Evolutionary conservation across 2,113 vertebrate genomes (phyloP).

Genomic region (Corvus moneduloides): DNA sequence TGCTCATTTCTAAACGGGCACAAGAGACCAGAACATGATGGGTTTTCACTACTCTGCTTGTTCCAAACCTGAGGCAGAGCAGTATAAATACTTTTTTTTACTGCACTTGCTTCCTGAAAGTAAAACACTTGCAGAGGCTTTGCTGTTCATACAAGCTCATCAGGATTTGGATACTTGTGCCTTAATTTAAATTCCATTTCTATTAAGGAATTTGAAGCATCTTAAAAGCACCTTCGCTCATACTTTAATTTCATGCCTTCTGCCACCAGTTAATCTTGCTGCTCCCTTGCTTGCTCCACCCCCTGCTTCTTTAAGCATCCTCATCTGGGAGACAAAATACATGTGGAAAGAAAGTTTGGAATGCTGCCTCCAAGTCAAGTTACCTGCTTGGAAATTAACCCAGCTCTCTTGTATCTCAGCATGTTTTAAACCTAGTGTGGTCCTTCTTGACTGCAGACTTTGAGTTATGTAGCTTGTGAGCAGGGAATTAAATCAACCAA

Average conservation of each 20-base stretch:
- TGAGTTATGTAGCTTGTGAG: neutral
- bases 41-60: neutral
- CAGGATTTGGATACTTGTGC: neutral
- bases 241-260: neutral
- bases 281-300: neutral
- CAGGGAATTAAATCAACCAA: neutral
- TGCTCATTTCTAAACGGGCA: neutral
- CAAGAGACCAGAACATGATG: neutral
- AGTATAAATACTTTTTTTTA: neutral
- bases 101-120: neutral
- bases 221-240: neutral
- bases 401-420: neutral
- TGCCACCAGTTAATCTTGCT: neutral
- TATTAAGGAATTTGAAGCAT: neutral
- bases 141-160: neutral
- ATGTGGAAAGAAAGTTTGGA: accelerated
- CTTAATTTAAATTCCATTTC: neutral
- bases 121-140: neutral
- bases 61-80: neutral
- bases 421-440: accelerated
- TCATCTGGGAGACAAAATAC: neutral
- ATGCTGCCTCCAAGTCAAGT: neutral
- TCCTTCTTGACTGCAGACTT: neutral
- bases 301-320: neutral
- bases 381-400: neutral